Base-by-base conservation (phyloP, 2,888 invertebrate genomes). In the Ectemnius lituratus region DNA sequence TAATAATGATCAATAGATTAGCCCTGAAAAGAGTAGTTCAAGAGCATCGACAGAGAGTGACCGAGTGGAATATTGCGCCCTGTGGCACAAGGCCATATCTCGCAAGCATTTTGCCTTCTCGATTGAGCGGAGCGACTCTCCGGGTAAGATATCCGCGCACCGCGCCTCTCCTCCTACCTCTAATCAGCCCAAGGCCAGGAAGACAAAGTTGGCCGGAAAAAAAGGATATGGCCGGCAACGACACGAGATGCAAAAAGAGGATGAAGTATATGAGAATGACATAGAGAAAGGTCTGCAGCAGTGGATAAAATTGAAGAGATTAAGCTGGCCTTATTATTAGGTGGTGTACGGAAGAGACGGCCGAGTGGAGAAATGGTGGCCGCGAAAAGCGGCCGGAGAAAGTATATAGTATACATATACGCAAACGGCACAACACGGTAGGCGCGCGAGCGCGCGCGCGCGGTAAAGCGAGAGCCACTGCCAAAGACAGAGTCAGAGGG, bases 141-240 rank as follows among this genome's bases (percentile, higher is more conserved):
- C 23, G 23, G 23, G 23, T 23, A 63, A 59, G 73, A 77, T 68
- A 73, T 70, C 67, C 70, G 11, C 77, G 78, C 23, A 77, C 78
- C 78, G 77, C 73, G 78, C 74, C 74, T 14, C 47, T 63, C 75
- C 66, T 73, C 72, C 70, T 68, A 70, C 64, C 58, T 61, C 68
- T 80, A 82, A 82, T 80, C 71, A 82, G 56, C 78, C 72, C 75
- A 67, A 58, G 75, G 68, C 56, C 72, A 72, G 76, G 66, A 73
- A 64, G 73, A 37, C 37, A 37, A 6, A 37, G 37, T 37, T 8
- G 37, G 11, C 37, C 37, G 11, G 37, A 37, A 37, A 8, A 11
- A 6, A 37, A 52, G 52, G 67, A 20, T 61, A 52, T 27, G 58
- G 67, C 23, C n/a, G 52, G 60, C 62, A 57, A 23, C 46, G 23